Base-by-base conservation (phyloP, 2,797 vertebrate species). In the Eulemur coronatus region DNA sequence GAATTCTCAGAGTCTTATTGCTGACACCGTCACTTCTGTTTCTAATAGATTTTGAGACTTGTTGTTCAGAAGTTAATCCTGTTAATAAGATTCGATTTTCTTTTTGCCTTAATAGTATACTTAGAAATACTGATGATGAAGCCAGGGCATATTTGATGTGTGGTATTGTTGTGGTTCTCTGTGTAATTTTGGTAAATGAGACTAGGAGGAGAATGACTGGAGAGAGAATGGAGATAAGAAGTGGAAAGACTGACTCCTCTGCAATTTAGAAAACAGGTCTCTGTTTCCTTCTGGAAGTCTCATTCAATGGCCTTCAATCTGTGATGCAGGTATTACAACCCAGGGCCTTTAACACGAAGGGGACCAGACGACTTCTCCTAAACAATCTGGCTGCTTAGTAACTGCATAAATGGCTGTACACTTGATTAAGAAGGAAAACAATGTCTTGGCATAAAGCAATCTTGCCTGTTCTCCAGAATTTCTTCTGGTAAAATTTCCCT, bases 31-130 rank as follows among this genome's bases (percentile, higher is more conserved):
- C 93, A 85, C 82, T 98, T 97, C 89, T 73, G 48, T 95, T 96
- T 98, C 67, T 95, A 96, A 95, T 95, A 93, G 89, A 95, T 97
- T 98, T 94, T 97, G 89, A 98, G 96, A 50, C 80, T 93, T 98
- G 96, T 97, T 97, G 90, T 96, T 97, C 92, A 85, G 89, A 98
- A 98, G 92, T 97, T 97, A 98, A 98, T 98, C 94, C 97, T 97
- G 94, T 94, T 97, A 92, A 96, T 92, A 98, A 97, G 96, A 97
- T 96, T 97, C 96, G 75, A 94, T 97, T 98, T 98, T 97, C 84
- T 96, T 97, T 97, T 14, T 9, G 86, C 61, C 95, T 97, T 96
- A 97, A 92, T 88, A 95, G 81, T 78, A 78, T 72, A 89, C 93
- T 97, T 97, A 75, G 96, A 98, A 97, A 98, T 89, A 97, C 87